Evolutionary conservation across 1,140 invertebrate genomes (phyloP).

Genomic region (Eurosta solidaginis): DNA sequence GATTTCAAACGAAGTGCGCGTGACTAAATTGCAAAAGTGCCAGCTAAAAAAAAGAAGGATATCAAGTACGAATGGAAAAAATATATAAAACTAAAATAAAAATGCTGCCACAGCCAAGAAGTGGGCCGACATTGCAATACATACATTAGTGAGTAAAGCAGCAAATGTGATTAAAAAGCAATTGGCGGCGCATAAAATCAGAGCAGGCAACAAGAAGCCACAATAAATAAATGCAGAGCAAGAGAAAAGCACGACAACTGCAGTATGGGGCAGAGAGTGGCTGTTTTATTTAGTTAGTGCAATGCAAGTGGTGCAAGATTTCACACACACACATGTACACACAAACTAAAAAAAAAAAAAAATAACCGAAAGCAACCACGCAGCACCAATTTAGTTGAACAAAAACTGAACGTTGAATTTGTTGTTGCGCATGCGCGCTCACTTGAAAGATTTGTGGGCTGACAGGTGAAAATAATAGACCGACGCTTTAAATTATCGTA

Average conservation of each 20-base stretch:
- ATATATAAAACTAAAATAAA: neutral
- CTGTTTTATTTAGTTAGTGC: neutral
- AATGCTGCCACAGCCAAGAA: neutral
- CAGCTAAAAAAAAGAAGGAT: neutral
- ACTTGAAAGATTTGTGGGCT: constrained; percentile 32
- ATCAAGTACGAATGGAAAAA: neutral
- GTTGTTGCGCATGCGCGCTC: constrained; percentile 12
- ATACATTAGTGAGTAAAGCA: constrained; percentile 22
- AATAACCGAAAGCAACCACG: neutral
- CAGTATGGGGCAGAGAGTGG: neutral
- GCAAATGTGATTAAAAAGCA: constrained; percentile 27
- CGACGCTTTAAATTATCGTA: constrained; percentile 30
- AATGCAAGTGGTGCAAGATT: neutral
- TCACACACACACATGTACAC: neutral
- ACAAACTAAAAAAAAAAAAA: too few species aligned
- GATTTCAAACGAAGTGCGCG: neutral
- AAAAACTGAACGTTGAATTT: neutral
- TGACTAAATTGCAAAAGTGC: neutral
- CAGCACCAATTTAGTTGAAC: neutral
- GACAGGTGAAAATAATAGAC: constrained; percentile 34
- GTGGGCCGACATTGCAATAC: neutral
- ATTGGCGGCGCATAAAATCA: constrained; percentile 23
- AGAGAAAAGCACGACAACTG: neutral
- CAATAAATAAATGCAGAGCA: neutral
- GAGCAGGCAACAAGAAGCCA: constrained; percentile 21